Evolutionary conservation across 2,888 invertebrate species (phyloP).

Genomic region (Nemotelus nigrinus): DNA sequence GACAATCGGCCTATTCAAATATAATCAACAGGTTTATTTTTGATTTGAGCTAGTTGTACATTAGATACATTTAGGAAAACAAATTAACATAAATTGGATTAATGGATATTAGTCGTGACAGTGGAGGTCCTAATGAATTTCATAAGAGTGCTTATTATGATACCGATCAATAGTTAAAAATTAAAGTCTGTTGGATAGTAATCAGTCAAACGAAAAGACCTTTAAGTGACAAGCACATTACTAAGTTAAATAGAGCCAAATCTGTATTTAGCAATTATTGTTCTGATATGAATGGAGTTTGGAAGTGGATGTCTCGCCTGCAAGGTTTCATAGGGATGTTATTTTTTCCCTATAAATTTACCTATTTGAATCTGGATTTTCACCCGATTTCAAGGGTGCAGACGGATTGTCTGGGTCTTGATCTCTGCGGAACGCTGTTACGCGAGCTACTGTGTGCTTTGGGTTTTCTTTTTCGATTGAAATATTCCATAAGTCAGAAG

Average conservation of each 20-base stretch:
- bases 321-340: too few species aligned
- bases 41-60: neutral
- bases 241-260: neutral
- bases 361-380: slow-evolving; percentile 51
- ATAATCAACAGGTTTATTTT: slow-evolving; percentile 2
- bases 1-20: slow-evolving; percentile 1
- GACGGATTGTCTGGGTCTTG: slow-evolving; percentile 59
- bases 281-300: neutral
- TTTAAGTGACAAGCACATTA: neutral
- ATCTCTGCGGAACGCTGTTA: slow-evolving; percentile 81
- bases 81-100: too few species aligned
- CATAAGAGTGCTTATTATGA: too few species aligned
- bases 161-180: neutral
- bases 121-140: too few species aligned
- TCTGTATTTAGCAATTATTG: neutral
- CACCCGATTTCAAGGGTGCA: slow-evolving; percentile 49
- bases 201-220: neutral
- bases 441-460: slow-evolving; percentile 87
- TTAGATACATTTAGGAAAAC: too few species aligned
- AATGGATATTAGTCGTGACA: too few species aligned
- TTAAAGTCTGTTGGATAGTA: slow-evolving; percentile 5
- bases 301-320: too few species aligned
- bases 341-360: slow-evolving; percentile 30
- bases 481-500: slow-evolving; percentile 84
- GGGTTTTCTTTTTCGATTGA: slow-evolving; percentile 83